These are phyloP conservation scores for Nerophis ophidion DNA, from an alignment of 2,113 vertebrate species.

Conservation along the genomic window DNA sequence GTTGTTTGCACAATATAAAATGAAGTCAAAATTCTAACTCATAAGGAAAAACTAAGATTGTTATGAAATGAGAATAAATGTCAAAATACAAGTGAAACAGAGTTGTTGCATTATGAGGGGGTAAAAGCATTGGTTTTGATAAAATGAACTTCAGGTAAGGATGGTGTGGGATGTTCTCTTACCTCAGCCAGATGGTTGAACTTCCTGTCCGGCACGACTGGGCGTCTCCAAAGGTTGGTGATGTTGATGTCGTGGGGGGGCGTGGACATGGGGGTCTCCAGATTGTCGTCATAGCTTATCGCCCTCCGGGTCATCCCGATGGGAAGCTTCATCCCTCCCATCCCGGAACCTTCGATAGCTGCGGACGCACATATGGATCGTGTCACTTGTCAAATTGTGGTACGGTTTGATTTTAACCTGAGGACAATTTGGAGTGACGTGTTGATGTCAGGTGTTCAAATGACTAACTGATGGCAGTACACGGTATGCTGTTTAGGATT, in stretches of 20 bases:
- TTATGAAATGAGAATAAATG: too few relatives aligned
- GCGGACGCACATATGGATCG: neutral
- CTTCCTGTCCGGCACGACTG: slow-evolving; percentile 88
- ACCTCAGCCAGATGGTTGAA: slow-evolving; percentile 87
- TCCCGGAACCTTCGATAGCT: slow-evolving; percentile 69
- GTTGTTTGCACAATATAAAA: too few relatives aligned
- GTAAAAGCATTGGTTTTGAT: too few relatives aligned
- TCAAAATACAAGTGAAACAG: too few relatives aligned
- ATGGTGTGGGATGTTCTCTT: neutral
- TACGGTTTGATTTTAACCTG: neutral
- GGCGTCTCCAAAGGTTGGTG: slow-evolving; percentile 84
- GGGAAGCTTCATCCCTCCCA: slow-evolving; percentile 87
- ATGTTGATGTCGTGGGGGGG: slow-evolving; percentile 87
- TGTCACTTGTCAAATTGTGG: neutral
- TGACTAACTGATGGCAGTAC: neutral
- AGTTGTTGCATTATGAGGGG: too few relatives aligned
- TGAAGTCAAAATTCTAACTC: too few relatives aligned
- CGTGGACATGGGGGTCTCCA: slow-evolving; percentile 91
- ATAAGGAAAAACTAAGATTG: too few relatives aligned
- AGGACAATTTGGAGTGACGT: neutral
- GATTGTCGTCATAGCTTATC: slow-evolving; percentile 93
- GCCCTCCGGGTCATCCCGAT: slow-evolving; percentile 85
- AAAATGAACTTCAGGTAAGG: too few relatives aligned
- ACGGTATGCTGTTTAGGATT: neutral
- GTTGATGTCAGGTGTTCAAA: neutral